Evolutionary conservation across 53 echinoderm and acorn worm genomes (phyloP).

Genomic region (Astropecten irregularis): DNA sequence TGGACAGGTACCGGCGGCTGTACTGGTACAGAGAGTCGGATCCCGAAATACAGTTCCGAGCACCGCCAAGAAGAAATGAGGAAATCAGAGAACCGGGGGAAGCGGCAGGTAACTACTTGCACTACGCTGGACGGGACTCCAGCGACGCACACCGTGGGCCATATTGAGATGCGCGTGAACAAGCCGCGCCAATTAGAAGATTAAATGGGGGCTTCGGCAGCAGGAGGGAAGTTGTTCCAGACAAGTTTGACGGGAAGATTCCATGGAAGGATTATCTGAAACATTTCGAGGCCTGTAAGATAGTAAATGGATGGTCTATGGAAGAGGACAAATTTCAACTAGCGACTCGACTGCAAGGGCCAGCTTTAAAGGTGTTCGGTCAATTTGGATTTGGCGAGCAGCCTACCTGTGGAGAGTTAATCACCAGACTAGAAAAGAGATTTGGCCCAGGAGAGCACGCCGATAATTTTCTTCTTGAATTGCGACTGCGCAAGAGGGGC

Average conservation of each 20-base stretch:
- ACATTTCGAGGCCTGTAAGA: conserved; percentile 10
- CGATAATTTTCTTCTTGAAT: conserved; percentile 13
- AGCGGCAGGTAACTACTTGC: neutral
- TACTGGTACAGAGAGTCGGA: neutral
- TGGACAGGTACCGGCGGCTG: neutral
- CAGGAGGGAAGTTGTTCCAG: neutral
- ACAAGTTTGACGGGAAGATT: neutral
- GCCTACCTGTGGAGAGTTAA: neutral
- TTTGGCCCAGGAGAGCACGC: conserved; percentile 27
- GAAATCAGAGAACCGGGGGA: neutral
- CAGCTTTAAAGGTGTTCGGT: conserved; percentile 24
- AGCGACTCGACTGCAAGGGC: conserved; percentile 23
- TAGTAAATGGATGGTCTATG: conserved; percentile 4
- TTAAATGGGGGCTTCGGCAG: neutral
- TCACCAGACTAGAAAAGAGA: neutral
- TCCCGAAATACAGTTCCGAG: neutral
- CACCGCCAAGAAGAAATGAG: neutral
- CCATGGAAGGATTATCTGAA: conserved; percentile 20
- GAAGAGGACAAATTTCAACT: conserved; percentile 23
- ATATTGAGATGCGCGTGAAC: neutral
- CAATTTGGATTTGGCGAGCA: conserved; percentile 1
- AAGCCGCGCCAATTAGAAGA: neutral
- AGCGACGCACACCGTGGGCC: neutral
- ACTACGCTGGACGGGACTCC: neutral
- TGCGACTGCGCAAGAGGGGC: neutral